Base-by-base conservation (phyloP, 2,888 invertebrate species). In the Biston stratarius region DNA sequence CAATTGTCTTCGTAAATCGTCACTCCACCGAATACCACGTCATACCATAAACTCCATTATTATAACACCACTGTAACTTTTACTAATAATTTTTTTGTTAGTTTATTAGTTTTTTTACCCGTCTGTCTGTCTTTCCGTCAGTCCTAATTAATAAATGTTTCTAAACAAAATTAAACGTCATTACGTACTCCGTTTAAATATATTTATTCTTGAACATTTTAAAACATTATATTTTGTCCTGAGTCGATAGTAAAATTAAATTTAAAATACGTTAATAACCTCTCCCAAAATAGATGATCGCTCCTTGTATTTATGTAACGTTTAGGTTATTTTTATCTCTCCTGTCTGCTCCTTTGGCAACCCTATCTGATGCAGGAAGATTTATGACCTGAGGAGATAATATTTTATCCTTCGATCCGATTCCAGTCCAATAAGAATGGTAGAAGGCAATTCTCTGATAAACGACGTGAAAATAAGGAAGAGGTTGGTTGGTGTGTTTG, bases 281-380 rank as follows among this genome's bases (percentile, higher is more conserved):
- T 14, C 42, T 45, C 49, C 49, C 11, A 45, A 63, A 67, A 67
- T 67, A 67, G 34, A 62, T 49, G 34, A 8, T 8, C 7, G 24
- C 33, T 45, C 40, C 14, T 51, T 58, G 33, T 71, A 70, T 72
- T 61, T 55, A 48, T 49, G 64, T 64, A 60, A 62, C 61, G 56
- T 38, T 52, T 14, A 48, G 58, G 66, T 56, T 75, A 73, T 69
- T 73, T 75, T 67, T 67, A 68, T 24, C 62, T 24, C 38, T 36
- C 14, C 47, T 10, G 60, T 55, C 51, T 36, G 60, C 74, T 78
- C 69, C 71, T 72, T 78, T 74, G 73, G 61, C 68, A 74, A 72
- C 71, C 68, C 74, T 80, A 73, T 83, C 82, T 78, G 78, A 85
- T 83, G 76, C 80, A 75, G 74, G 70, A 79, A 78, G 87, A 89